Evolutionary conservation across 2,113 vertebrate genomes (phyloP).

Genomic region (Lophius piscatorius): DNA sequence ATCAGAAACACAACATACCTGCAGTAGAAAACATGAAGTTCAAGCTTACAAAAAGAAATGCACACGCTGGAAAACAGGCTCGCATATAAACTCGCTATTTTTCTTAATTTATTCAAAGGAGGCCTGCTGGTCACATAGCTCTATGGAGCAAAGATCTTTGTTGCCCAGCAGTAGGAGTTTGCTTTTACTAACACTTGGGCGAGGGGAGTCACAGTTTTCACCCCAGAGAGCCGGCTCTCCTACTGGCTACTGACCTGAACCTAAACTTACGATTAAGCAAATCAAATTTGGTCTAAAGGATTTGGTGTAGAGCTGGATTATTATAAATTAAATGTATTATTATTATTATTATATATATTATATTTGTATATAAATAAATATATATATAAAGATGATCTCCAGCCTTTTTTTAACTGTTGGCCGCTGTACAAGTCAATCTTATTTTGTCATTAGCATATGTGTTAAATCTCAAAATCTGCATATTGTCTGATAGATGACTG

Average conservation of each 20-base stretch:
- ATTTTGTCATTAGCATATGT: neutral
- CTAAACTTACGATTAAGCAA: slow-evolving; percentile 39
- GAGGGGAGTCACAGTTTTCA: slow-evolving; percentile 20
- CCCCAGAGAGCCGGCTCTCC: slow-evolving; percentile 34
- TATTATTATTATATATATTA: too few species aligned
- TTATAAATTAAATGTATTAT: too few species aligned
- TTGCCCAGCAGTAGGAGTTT: slow-evolving; percentile 71
- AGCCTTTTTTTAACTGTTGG: slow-evolving; percentile 4
- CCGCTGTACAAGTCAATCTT: slow-evolving; percentile 4
- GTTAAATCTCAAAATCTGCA: slow-evolving; percentile 1
- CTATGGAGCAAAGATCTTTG: slow-evolving; percentile 58
- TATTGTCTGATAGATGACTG: neutral
- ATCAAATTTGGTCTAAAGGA: slow-evolving; percentile 29
- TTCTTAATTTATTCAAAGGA: slow-evolving; percentile 29
- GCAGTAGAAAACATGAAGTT: neutral
- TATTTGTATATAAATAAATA: slow-evolving; percentile 4
- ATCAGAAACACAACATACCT: slow-evolving; percentile 1
- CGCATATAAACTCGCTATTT: slow-evolving; percentile 27
- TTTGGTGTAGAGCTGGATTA: slow-evolving; percentile 14
- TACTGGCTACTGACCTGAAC: slow-evolving; percentile 42
- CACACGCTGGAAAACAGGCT: slow-evolving; percentile 15
- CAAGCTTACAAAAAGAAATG: slow-evolving; percentile 27
- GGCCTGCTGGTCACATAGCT: too few species aligned
- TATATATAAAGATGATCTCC: slow-evolving; percentile 7
- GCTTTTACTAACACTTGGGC: slow-evolving; percentile 60